phyloP scores from a whole-genome alignment of 2,113 vertebrate genomes.

The Podiceps cristatus region DNA sequence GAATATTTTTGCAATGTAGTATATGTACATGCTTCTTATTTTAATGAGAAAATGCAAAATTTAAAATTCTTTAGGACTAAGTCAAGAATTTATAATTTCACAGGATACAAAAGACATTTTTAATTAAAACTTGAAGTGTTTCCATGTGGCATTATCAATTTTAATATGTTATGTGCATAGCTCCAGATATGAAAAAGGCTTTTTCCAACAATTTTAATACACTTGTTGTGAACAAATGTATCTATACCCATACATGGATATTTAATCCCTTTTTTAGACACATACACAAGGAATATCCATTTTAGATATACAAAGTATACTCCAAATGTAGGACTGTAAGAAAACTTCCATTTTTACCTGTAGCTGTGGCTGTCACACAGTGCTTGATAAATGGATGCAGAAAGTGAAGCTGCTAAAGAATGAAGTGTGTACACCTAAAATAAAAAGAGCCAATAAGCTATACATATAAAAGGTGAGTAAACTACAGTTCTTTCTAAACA shows the following conservation, averaged over 20 bases:
- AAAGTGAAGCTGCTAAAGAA: constrained; percentile 95
- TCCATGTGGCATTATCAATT: background rate
- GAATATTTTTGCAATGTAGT: background rate
- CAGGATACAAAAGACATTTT: background rate
- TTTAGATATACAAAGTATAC: background rate
- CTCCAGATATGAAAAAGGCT: background rate
- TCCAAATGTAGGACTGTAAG: background rate
- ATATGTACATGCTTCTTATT: background rate
- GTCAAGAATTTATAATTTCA: background rate
- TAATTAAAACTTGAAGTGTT: background rate
- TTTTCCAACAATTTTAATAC: background rate
- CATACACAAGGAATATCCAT: background rate
- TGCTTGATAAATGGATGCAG: constrained; percentile 97
- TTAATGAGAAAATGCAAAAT: background rate
- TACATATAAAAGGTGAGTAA: background rate
- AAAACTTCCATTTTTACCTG: constrained; percentile 82
- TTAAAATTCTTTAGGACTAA: background rate
- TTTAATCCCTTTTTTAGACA: background rate
- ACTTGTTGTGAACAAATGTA: background rate
- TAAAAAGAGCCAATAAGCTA: constrained; percentile 44
- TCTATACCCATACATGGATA: background rate
- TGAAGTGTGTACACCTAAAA: constrained; percentile 91
- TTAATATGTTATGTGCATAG: background rate
- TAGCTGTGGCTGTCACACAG: constrained; percentile 99
- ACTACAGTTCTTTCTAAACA: background rate